Percentiles rank a stretch among this genome's conserved stretches.
These are phyloP conservation scores for Cephus sareptanus DNA, from an alignment of 2,888 invertebrate genomes.

Conservation along the genomic window DNA sequence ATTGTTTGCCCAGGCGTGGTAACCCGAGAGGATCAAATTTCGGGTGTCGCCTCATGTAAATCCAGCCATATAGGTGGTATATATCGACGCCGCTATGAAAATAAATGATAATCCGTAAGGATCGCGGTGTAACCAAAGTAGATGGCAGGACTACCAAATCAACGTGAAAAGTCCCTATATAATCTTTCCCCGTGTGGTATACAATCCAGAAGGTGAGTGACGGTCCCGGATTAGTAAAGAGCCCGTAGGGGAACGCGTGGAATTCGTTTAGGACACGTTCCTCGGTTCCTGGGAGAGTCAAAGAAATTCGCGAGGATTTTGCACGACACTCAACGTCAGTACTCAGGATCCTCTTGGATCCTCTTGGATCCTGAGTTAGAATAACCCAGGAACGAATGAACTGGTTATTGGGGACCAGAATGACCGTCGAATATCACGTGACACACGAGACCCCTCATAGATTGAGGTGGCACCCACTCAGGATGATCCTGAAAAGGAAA, in stretches of 20 bases:
- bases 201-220: constrained; percentile 11
- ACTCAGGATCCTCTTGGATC: too few relatives aligned
- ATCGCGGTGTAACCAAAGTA: constrained; percentile 2
- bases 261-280: constrained; percentile 26
- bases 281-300: constrained; percentile 22
- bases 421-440: too few relatives aligned
- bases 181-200: constrained; percentile 33
- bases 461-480: constrained; percentile 21
- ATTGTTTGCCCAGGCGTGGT: too few relatives aligned
- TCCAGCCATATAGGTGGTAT: too few relatives aligned
- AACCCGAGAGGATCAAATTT: too few relatives aligned
- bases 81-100: not conserved
- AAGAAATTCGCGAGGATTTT: constrained; percentile 6
- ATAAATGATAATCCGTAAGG: constrained; percentile 4
- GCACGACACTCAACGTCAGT: too few relatives aligned
- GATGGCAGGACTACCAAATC: constrained; percentile 24
- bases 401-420: too few relatives aligned
- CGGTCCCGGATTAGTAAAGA: not conserved
- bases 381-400: too few relatives aligned
- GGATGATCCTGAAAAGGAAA: too few relatives aligned
- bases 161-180: constrained; percentile 27
- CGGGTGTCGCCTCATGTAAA: too few relatives aligned
- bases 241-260: constrained; percentile 30
- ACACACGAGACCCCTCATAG: not conserved
- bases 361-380: too few relatives aligned